These are phyloP conservation scores for Drosophila burlai DNA, from an alignment of 1,140 invertebrate genomes.

Conservation along the genomic window DNA sequence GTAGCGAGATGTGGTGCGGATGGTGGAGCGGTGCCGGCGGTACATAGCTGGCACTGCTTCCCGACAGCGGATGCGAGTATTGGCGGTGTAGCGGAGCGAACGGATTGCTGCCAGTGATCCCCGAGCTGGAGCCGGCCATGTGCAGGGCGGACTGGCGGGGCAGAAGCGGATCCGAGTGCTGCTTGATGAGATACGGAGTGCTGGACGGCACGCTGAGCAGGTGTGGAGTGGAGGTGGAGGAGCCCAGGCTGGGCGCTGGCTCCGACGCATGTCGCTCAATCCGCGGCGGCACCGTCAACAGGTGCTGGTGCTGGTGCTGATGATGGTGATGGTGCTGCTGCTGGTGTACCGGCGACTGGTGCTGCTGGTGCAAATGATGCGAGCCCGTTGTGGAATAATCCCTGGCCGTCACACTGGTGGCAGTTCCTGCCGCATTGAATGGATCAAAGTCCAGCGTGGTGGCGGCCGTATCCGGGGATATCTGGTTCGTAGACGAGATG, in stretches of 20 bases:
- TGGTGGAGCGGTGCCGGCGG: slow-evolving; percentile 69
- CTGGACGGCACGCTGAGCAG: slow-evolving; percentile 87
- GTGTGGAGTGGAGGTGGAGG: slow-evolving; percentile 85
- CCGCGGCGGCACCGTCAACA: slow-evolving; percentile 85
- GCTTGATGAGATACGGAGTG: slow-evolving; percentile 87
- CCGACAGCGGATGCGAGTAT: slow-evolving; percentile 85
- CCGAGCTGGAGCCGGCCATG: slow-evolving; percentile 76
- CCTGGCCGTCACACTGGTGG: slow-evolving; percentile 57
- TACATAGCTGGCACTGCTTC: slow-evolving; percentile 62
- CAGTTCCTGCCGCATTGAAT: slow-evolving; percentile 76
- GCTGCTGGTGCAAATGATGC: slow-evolving; percentile 66
- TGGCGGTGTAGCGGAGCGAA: slow-evolving; percentile 86
- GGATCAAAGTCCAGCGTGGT: slow-evolving; percentile 85
- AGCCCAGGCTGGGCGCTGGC: slow-evolving; percentile 85
- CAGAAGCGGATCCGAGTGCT: slow-evolving; percentile 88
- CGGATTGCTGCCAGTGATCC: slow-evolving; percentile 73
- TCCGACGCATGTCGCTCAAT: slow-evolving; percentile 88
- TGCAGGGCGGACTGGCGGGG: slow-evolving; percentile 86
- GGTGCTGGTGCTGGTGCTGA: slow-evolving; percentile 68
- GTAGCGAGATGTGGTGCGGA: slow-evolving; percentile 81
- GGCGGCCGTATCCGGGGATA: slow-evolving; percentile 85
- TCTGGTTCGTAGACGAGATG: slow-evolving; percentile 83
- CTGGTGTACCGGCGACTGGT: slow-evolving; percentile 33
- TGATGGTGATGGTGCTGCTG: slow-evolving; percentile 12
- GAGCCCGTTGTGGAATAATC: slow-evolving; percentile 64